phyloP scores from a whole-genome alignment of 2,888 invertebrate species.

The Diogma glabrata region DNA sequence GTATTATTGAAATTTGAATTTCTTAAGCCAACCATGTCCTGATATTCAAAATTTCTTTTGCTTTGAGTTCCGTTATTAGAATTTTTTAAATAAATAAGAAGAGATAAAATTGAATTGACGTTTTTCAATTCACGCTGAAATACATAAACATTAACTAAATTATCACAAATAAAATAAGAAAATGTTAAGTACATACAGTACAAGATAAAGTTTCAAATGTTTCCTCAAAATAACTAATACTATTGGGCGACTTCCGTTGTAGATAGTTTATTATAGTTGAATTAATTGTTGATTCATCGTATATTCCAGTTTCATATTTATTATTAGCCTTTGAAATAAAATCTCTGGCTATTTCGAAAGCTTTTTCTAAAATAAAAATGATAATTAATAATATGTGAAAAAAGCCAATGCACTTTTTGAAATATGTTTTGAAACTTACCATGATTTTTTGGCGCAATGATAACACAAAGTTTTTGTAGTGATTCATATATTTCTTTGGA shows the following conservation, averaged over 20 bases:
- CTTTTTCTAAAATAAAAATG: constrained; percentile 18
- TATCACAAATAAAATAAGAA: no score
- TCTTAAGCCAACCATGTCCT: no score
- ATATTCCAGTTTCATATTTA: constrained; percentile 13
- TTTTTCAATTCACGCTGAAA: not conserved
- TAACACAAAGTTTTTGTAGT: constrained; percentile 26
- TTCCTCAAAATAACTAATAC: constrained; percentile 1
- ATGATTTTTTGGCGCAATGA: constrained; percentile 20
- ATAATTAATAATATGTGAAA: constrained; percentile 23
- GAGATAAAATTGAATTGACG: not conserved
- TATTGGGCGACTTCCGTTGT: not conserved
- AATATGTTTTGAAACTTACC: constrained; percentile 25
- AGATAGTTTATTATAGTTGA: constrained; percentile 20
- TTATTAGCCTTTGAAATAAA: not conserved
- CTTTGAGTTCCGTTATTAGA: not conserved
- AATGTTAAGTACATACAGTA: no score
- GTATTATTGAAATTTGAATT: no score
- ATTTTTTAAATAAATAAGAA: not conserved
- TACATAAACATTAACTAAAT: no score
- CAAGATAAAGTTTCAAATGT: not conserved
- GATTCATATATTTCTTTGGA: constrained; percentile 28
- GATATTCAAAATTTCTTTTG: no score
- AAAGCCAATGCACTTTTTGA: constrained; percentile 26
- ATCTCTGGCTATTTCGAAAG: not conserved
- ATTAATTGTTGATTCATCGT: constrained; percentile 27